Base-by-base conservation (phyloP, 2,888 invertebrate species). In the Vesta saturnalis region DNA sequence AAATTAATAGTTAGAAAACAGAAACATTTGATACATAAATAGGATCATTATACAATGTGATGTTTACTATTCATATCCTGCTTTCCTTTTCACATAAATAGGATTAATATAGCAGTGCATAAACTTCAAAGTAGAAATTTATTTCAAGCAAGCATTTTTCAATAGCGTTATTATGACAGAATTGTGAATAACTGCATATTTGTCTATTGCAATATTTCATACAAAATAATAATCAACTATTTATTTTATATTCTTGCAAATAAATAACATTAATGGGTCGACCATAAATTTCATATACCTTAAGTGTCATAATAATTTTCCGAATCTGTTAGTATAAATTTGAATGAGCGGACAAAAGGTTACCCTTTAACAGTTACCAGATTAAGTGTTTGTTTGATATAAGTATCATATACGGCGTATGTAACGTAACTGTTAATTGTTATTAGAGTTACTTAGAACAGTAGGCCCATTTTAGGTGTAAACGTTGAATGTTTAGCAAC, bases 391-490 rank as follows among this genome's bases (percentile, higher is more conserved):
- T 56, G 55, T 30, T 56, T 56, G 30, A 56, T 19, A 19, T 52
- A 52, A 52, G 52, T 52, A 52, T 19, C 52, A 52, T 18, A 18
- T 19, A 19, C 52, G 12, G 52, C 19, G 52, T 52, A 39, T 2
- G 52, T 52, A 52, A 52, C 21, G 3, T 21, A 52, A 52, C 52
- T 52, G 60, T 49, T 52, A 52, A 52, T 67, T 58, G 58, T 64
- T 64, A 68, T 68, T 60, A 59, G 60, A 64, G 64, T 60, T 59
- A 22, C 35, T 56, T 64, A 64, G 56, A 64, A 60, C 49, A 47
- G 43, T 22, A 30, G 56, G 64, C 30, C 59, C 64, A 60, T 57
- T 68, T 64, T 68, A 68, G 68, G 68, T 68, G 68, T 68, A 68
- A 67, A 68, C 60, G 68, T 47, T 56, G 64, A 68, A 68, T 60